Evolutionary conservation across 2,797 vertebrate genomes (phyloP), one percentile per base, ranked within the genome.

Genomic region (Gymnothorax javanicus): DNA sequence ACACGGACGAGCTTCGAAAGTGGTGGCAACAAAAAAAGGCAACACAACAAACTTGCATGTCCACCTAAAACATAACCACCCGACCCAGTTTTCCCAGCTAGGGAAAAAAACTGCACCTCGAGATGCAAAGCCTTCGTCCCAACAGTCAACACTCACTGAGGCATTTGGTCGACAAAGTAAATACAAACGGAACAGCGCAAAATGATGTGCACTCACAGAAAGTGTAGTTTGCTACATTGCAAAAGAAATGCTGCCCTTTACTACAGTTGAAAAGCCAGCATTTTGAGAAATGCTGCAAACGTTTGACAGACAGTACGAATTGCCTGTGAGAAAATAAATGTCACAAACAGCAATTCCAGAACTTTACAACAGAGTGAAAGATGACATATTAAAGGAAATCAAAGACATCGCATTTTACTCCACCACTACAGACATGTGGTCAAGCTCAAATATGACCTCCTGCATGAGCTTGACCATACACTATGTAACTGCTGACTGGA

Each of bases 371-470:
- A 79, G 0, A 3, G 11, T 88, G 3, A 86, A 86, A 64, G 85
- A 43, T 43, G 58, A 17, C 69, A 84, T 86, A 9, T 67, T 86
- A 0, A 84, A 86, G 20, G 69, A 88, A 11, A 67, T 88, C 2
- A 84, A 88, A 87, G 60, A 87, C 59, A 82, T 86, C 15, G 0
- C 1, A 9, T 86, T 84, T 84, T 86, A 23, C 85, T 88, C 87
- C 77, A 82, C 85, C 33, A 88, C 87, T 79, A 79, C 85, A 0
- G 69, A 86, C 73, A 88, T 88, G 87, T 88, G 58, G 64, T 84
- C 83, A 67, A 81, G 83, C 59, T 57, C 57, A 27, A 83, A 83
- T 3, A 59, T 83, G 82, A 83, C 82, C 3, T 56, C 56, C 6
- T 83, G 11, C 54, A 83, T 83, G 82, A 57, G 52, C n/a, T 59